A percentile compares a stretch with the other conserved stretches of the same genome.
These are phyloP conservation scores for Fratercula arctica DNA, from an alignment of 2,797 vertebrate genomes.

Conservation along the genomic window DNA sequence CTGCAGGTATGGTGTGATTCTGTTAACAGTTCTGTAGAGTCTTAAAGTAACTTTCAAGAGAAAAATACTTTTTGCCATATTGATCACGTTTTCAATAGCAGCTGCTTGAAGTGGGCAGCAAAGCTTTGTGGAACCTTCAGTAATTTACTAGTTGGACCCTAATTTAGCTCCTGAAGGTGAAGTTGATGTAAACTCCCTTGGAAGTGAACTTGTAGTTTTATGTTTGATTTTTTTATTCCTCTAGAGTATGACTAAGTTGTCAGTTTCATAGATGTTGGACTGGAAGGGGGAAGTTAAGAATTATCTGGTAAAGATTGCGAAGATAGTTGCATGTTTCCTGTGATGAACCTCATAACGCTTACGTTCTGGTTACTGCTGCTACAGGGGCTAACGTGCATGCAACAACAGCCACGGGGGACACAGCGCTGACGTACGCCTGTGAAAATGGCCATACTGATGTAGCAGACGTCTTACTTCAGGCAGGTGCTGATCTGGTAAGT, in stretches of 20 bases:
- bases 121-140: background rate
- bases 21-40: background rate
- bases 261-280: background rate
- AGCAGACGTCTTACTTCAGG: slow-evolving; percentile 83
- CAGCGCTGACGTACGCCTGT: slow-evolving; percentile 82
- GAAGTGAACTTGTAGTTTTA: background rate
- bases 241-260: background rate
- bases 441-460: slow-evolving; percentile 85
- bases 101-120: background rate
- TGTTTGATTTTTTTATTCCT: background rate
- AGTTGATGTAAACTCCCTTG: background rate
- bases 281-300: background rate
- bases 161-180: background rate
- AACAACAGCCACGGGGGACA: slow-evolving; percentile 84
- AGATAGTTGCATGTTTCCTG: background rate
- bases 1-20: slow-evolving; percentile 74
- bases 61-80: accelerated
- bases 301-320: background rate
- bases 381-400: slow-evolving; percentile 83
- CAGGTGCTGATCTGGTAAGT: slow-evolving; percentile 84
- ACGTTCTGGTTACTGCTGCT: background rate
- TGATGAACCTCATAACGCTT: background rate
- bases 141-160: background rate
- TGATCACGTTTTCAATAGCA: background rate
- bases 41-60: background rate